phyloP scores from a whole-genome alignment of 1,140 invertebrate species.

The Hycleus phaleratus region DNA sequence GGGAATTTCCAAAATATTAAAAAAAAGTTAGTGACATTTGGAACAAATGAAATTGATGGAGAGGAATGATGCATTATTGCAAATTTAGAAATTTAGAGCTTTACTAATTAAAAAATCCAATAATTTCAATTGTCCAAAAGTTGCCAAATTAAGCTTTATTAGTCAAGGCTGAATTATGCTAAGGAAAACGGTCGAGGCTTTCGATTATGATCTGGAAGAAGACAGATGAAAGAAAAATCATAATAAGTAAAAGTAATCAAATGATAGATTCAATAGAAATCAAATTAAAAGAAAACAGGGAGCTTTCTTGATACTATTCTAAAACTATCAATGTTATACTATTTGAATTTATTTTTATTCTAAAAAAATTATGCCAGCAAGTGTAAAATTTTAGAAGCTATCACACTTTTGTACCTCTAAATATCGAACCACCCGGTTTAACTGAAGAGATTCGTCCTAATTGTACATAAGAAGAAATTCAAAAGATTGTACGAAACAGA shows the following conservation, averaged over 20 bases:
- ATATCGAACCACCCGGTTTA: slow-evolving; percentile 36
- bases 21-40: not conserved
- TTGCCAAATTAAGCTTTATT: not conserved
- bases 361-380: slow-evolving; percentile 5
- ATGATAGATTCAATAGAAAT: not conserved
- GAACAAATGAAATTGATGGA: not conserved
- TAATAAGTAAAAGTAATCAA: slow-evolving; percentile 2
- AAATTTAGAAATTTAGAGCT: no score
- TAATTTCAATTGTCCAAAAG: not conserved
- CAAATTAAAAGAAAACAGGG: slow-evolving; percentile 10
- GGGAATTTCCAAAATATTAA: not conserved
- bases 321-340: slow-evolving; percentile 2
- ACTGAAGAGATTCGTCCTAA: slow-evolving; percentile 38
- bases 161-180: slow-evolving; percentile 30
- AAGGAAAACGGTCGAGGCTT: slow-evolving; percentile 56
- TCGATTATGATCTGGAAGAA: slow-evolving; percentile 56
- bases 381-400: slow-evolving; percentile 11
- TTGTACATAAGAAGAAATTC: slow-evolving; percentile 7
- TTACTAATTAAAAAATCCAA: no score
- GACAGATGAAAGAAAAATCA: slow-evolving; percentile 38
- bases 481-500: not conserved
- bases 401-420: slow-evolving; percentile 37
- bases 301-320: slow-evolving; percentile 19
- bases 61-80: no score
- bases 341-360: slow-evolving; percentile 5